Evolutionary conservation across 2,888 invertebrate species (phyloP), one percentile per base, ranked within the genome.

Genomic region (Orthosia cruda): DNA sequence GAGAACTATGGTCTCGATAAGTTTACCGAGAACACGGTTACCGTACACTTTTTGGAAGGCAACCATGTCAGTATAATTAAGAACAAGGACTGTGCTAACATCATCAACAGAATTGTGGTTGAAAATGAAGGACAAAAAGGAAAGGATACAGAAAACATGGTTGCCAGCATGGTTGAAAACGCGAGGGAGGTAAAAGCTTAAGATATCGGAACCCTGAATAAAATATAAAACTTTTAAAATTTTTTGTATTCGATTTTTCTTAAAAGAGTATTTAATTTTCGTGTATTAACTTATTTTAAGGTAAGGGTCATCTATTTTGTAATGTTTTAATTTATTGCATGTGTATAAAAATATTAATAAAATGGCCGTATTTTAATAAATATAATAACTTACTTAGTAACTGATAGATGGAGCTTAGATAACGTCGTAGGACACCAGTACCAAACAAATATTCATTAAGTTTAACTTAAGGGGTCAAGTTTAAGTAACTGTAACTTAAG

Each of bases 1-100:
- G 97, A 97, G 49, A 98, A 98, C 89, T 98, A 98, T 86, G 97
- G 97, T 23, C 91, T 98, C 0, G 97, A 97, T 0, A 96, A 97
- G 91, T 91, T 97, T 40, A 97, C 97, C 0, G 96, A 97, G 45
- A 95, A 96, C 0, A 95, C 95, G 4, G 97, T 98, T 0, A 96
- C 97, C 0, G 94, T 98, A 0, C 97, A 97, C 86, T 97, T 96
- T 63, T 94, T 98, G n/a, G 98, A 98, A 88, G 98, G 98, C 15
- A 98, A 98, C 89, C 98, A 98, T 88, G 91, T 97, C 0, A 97
- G 97, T 57, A 98, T 98, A 87, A 89, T 98, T 84, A 97, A 98
- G 18, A 98, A 97, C 87, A 95, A 97, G 65, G 97, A 97, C 84
- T 94, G 97, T 65, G 97, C 97, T 0, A 97, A 97, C 84, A 96